Evolutionary conservation across 35 echinoderm and acorn worm species (phyloP).

Genomic region (Anneissia japonica): DNA sequence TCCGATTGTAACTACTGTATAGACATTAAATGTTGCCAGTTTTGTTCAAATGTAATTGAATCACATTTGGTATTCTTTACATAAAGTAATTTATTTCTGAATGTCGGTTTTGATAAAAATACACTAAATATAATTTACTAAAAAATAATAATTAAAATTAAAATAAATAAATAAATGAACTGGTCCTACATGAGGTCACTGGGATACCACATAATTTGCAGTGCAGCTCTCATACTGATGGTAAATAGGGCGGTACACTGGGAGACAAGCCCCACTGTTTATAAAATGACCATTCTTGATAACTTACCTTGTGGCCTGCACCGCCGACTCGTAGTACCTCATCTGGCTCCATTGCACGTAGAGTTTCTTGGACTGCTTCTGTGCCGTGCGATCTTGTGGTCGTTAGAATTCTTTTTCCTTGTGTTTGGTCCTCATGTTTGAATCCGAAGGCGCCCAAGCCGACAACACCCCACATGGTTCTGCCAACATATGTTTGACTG

Average conservation of each 20-base stretch:
- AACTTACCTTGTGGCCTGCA: slow-evolving; percentile 83
- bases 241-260: too few species aligned
- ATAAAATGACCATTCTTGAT: neutral
- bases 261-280: neutral
- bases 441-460: slow-evolving; percentile 80
- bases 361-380: slow-evolving; percentile 78
- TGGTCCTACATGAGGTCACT: too few species aligned
- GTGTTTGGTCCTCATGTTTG: slow-evolving; percentile 50
- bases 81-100: neutral
- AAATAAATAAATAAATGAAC: too few species aligned
- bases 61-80: neutral
- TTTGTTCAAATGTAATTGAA: neutral
- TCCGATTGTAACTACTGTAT: neutral
- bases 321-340: slow-evolving; percentile 85
- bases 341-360: slow-evolving; percentile 82
- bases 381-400: slow-evolving; percentile 86
- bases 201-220: too few species aligned
- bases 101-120: too few species aligned
- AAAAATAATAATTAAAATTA: too few species aligned
- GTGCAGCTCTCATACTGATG: too few species aligned
- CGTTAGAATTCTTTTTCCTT: slow-evolving; percentile 64
- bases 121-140: too few species aligned
- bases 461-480: slow-evolving; percentile 96
- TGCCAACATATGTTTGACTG: slow-evolving; percentile 39
- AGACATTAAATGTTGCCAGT: neutral